phyloP scores from a whole-genome alignment of 92 coral and sea anemone species.

The Paragorgia papillata region DNA sequence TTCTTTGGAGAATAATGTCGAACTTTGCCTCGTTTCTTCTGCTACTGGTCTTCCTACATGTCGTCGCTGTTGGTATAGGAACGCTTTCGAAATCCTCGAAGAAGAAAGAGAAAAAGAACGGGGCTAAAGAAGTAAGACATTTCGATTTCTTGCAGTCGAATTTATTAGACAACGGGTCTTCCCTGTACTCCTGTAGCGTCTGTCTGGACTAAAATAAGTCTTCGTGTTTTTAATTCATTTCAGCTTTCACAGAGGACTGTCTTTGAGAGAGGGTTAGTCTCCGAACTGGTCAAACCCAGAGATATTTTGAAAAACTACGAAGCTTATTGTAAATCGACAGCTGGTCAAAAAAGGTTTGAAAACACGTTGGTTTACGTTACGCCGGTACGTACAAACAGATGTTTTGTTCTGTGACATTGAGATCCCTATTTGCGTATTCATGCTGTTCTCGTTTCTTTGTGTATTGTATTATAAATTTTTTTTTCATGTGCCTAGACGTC shows the following conservation, averaged over 20 bases:
- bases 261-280: slow-evolving; percentile 72
- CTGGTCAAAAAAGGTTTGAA: slow-evolving; percentile 60
- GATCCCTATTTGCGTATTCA: not conserved
- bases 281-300: slow-evolving; percentile 74
- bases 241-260: slow-evolving; percentile 27
- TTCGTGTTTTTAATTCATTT: too few relatives aligned
- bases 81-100: slow-evolving; percentile 29
- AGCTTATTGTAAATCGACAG: slow-evolving; percentile 58
- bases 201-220: too few relatives aligned
- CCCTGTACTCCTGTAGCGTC: too few relatives aligned
- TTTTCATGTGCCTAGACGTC: too few relatives aligned
- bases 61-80: slow-evolving; percentile 17
- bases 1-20: not conserved
- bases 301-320: slow-evolving; percentile 79
- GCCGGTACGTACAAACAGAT: slow-evolving; percentile 66
- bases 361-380: slow-evolving; percentile 85
- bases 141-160: too few relatives aligned
- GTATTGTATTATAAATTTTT: too few relatives aligned
- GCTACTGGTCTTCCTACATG: slow-evolving; percentile 20
- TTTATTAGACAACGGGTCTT: too few relatives aligned
- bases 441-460: not conserved
- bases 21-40: slow-evolving; percentile 10
- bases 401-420: not conserved
- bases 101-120: slow-evolving; percentile 25
- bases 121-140: slow-evolving; percentile 2